These are phyloP conservation scores for Tribolium madens DNA, from an alignment of 1,140 invertebrate genomes.

Conservation along the genomic window DNA sequence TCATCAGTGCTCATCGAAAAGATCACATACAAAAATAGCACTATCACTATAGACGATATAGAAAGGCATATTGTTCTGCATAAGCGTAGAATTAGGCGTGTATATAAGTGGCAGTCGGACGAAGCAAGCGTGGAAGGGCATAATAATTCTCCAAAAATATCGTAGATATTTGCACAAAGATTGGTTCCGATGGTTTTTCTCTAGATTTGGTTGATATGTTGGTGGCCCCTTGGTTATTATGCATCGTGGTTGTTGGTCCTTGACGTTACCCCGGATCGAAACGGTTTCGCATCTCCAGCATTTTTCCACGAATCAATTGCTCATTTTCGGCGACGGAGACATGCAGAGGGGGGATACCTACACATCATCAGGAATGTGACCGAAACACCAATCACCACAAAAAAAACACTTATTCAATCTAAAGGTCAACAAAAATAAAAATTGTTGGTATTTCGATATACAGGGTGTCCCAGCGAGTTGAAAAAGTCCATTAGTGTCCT, in stretches of 20 bases:
- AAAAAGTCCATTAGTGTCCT: too few relatives aligned
- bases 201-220: conserved; percentile 25
- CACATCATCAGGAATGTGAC: too few relatives aligned
- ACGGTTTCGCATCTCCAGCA: conserved; percentile 47
- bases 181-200: conserved; percentile 3
- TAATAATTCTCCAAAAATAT: conserved; percentile 31
- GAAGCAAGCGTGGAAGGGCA: conserved; percentile 34
- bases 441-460: too few relatives aligned
- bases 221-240: conserved; percentile 45
- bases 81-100: conserved; percentile 33
- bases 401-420: too few relatives aligned
- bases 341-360: background rate
- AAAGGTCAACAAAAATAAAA: too few relatives aligned
- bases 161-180: background rate
- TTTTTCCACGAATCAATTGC: conserved; percentile 7
- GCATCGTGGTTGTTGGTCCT: conserved; percentile 4
- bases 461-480: too few relatives aligned
- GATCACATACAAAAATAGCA: conserved; percentile 29
- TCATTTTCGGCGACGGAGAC: background rate
- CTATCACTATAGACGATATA: conserved; percentile 28
- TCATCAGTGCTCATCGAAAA: conserved; percentile 14
- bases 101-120: conserved; percentile 29
- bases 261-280: conserved; percentile 50
- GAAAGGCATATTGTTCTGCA: conserved; percentile 35
- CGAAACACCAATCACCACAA: too few relatives aligned